These are phyloP conservation scores for Lycopodina hypogea DNA, from an alignment of 37 sponge, comb jelly and placozoan genomes.

Conservation along the genomic window DNA sequence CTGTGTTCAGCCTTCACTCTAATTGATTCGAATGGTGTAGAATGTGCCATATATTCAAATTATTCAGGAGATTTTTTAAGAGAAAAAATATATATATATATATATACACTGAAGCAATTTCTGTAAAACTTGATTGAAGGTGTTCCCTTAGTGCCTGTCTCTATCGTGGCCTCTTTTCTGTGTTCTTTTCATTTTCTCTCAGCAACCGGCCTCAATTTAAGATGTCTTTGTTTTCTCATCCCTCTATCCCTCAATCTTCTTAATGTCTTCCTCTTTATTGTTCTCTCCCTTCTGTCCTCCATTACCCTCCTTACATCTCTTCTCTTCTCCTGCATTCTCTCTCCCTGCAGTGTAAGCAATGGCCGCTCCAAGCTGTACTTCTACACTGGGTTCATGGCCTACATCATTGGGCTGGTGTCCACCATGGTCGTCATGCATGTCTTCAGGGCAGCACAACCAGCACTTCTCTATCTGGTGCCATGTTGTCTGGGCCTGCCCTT, in stretches of 20 bases:
- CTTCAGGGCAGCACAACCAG: constrained; percentile 97
- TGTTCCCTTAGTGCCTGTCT: too few relatives aligned
- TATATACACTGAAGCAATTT: too few relatives aligned
- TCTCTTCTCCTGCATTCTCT: constrained; percentile 5
- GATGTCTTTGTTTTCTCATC: too few relatives aligned
- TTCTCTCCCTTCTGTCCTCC: neutral
- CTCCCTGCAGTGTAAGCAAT: constrained; percentile 5
- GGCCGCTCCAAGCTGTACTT: constrained; percentile 74
- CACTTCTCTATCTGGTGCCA: constrained; percentile 97
- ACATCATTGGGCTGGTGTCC: constrained; percentile 85
- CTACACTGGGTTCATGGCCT: constrained; percentile 76
- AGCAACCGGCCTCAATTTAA: too few relatives aligned
- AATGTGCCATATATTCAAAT: too few relatives aligned
- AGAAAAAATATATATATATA: too few relatives aligned
- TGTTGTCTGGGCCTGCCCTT: constrained; percentile 89
- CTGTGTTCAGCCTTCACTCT: too few relatives aligned
- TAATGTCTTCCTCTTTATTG: neutral
- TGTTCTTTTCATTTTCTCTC: too few relatives aligned
- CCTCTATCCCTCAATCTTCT: neutral
- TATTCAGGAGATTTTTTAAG: too few relatives aligned
- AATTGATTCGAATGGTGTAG: too few relatives aligned
- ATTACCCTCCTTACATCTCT: neutral
- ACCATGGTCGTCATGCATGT: constrained; percentile 83
- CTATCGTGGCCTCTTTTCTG: too few relatives aligned
- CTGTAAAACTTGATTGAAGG: too few relatives aligned